phyloP scores from a whole-genome alignment of 2,113 vertebrate species.

The Raja brachyura region DNA sequence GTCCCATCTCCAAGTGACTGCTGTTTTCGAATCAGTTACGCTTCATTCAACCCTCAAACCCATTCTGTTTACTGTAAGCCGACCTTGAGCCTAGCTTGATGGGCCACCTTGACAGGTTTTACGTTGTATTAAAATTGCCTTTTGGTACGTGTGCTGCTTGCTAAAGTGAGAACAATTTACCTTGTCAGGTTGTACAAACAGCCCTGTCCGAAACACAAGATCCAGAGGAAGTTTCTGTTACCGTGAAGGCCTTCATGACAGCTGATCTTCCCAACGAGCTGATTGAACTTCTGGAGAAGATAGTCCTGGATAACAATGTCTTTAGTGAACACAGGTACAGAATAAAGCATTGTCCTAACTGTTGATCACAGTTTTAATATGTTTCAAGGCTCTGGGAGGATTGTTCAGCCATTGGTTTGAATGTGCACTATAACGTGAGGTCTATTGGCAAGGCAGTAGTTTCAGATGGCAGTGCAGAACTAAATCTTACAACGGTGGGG shows the following conservation, averaged over 20 bases:
- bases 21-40: not conserved
- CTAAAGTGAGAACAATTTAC: not conserved
- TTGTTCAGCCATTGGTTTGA: not conserved
- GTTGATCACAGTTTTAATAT: not conserved
- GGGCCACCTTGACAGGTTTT: not conserved
- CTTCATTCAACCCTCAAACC: not conserved
- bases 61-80: not conserved
- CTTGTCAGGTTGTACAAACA: conserved; percentile 78
- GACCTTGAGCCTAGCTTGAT: not conserved
- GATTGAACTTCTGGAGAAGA: conserved; percentile 84
- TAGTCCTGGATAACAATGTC: conserved; percentile 82
- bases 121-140: not conserved
- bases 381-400: not conserved
- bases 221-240: conserved; percentile 82
- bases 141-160: too few relatives aligned
- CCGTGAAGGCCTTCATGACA: conserved; percentile 88
- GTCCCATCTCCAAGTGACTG: not conserved
- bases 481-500: not conserved
- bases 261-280: conserved; percentile 84
- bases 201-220: conserved; percentile 85
- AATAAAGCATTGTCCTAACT: not conserved
- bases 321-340: conserved; percentile 83
- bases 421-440: not conserved
- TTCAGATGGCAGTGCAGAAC: not conserved
- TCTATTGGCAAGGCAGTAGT: not conserved